Conservation (phyloP, 2,797 vertebrate genomes). For the Oreochromis grahami region DNA sequence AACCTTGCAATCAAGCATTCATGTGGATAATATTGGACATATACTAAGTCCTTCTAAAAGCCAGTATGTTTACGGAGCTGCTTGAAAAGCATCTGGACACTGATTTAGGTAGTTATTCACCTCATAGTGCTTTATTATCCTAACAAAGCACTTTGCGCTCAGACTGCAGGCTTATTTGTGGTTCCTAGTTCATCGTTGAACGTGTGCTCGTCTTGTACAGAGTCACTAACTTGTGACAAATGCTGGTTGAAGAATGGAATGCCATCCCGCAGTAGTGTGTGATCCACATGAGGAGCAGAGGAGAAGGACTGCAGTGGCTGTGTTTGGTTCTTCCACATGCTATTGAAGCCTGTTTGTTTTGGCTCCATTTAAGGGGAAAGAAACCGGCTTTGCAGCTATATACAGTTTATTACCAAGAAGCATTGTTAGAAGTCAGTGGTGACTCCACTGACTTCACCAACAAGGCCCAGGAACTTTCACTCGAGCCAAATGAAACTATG, state of each 20-base stretch:
- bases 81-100: neutral
- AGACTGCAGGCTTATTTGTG: neutral
- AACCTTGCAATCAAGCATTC: neutral
- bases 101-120: neutral
- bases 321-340: neutral
- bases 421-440: neutral
- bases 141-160: neutral
- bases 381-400: neutral
- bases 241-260: neutral
- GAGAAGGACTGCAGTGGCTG: neutral
- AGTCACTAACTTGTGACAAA: neutral
- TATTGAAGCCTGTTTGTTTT: neutral
- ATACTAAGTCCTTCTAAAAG: neutral
- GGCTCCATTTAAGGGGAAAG: neutral
- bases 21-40: neutral
- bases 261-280: neutral
- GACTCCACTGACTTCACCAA: neutral
- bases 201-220: neutral
- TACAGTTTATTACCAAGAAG: neutral
- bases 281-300: neutral
- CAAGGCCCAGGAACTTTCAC: neutral
- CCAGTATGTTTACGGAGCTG: neutral
- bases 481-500: neutral
- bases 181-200: neutral
- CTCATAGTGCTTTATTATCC: neutral